phyloP scores from a whole-genome alignment of 2,888 invertebrate species.

The Sesamia inferens region DNA sequence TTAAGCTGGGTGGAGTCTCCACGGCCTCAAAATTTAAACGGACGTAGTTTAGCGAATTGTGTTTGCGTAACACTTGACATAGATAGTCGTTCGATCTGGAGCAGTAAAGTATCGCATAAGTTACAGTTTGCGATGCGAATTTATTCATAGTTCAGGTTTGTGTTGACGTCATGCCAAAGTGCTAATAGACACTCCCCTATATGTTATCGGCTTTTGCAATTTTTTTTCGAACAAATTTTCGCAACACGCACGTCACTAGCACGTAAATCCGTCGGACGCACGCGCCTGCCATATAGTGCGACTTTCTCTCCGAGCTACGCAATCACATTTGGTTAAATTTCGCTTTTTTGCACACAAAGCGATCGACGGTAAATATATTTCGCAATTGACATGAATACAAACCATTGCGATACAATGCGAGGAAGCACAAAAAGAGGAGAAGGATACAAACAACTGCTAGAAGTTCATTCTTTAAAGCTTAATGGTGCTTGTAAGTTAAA shows the following conservation, averaged over 20 bases:
- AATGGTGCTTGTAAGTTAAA: conserved; percentile 51
- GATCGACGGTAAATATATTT: conserved; percentile 55
- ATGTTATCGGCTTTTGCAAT: conserved; percentile 63
- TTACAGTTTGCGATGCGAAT: conserved; percentile 41
- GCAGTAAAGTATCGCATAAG: conserved; percentile 39
- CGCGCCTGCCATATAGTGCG: conserved; percentile 72
- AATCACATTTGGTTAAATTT: conserved; percentile 79
- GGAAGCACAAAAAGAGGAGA: conserved; percentile 44
- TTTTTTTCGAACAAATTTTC: conserved; percentile 73
- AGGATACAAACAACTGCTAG: neutral
- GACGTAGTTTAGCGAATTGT: conserved; percentile 60
- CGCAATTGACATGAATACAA: conserved; percentile 47
- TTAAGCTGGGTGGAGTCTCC: conserved; percentile 65
- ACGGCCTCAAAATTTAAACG: conserved; percentile 66
- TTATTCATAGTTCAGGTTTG: conserved; percentile 54
- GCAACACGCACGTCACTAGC: conserved; percentile 77
- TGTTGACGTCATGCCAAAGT: conserved; percentile 54
- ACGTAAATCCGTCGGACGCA: conserved; percentile 75
- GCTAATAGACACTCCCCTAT: conserved; percentile 67
- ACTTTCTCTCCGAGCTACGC: conserved; percentile 81
- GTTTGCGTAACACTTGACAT: conserved; percentile 64
- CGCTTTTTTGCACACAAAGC: conserved; percentile 77
- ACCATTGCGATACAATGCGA: conserved; percentile 18
- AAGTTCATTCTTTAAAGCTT: conserved; percentile 3
- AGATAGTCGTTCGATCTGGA: conserved; percentile 45